Conservation (phyloP, 2,113 vertebrate species). For the Tragelaphus imberbis region DNA sequence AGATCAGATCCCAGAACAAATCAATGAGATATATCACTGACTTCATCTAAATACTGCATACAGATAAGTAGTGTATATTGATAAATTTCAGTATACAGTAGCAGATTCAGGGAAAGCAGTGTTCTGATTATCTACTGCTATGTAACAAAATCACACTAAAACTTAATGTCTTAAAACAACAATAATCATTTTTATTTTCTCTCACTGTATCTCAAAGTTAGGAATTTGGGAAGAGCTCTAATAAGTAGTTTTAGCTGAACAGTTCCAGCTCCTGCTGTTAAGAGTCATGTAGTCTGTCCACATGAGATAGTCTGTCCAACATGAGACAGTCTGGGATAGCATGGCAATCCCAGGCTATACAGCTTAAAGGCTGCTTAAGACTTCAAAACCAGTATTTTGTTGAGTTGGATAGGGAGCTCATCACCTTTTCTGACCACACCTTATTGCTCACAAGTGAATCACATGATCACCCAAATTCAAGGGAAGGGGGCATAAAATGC, state of each 20-base stretch:
- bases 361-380: neutral
- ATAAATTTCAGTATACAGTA: neutral
- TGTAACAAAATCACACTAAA: neutral
- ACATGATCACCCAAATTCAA: neutral
- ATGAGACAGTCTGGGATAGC: neutral
- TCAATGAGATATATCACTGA: neutral
- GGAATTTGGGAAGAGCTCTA: neutral
- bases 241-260: neutral
- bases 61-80: neutral
- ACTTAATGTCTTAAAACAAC: neutral
- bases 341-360: neutral
- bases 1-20: slow-evolving; percentile 1
- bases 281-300: neutral
- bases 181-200: neutral
- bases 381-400: neutral
- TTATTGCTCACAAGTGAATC: neutral
- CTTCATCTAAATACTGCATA: neutral
- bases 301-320: neutral
- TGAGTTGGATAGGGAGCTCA: neutral
- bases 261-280: neutral
- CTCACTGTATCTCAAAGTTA: neutral
- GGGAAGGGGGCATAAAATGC: neutral
- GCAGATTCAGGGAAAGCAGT: neutral
- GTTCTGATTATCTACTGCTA: neutral
- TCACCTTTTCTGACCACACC: neutral